Conservation (phyloP, 2,888 invertebrate genomes). For the Linnaemya tessellans region DNA sequence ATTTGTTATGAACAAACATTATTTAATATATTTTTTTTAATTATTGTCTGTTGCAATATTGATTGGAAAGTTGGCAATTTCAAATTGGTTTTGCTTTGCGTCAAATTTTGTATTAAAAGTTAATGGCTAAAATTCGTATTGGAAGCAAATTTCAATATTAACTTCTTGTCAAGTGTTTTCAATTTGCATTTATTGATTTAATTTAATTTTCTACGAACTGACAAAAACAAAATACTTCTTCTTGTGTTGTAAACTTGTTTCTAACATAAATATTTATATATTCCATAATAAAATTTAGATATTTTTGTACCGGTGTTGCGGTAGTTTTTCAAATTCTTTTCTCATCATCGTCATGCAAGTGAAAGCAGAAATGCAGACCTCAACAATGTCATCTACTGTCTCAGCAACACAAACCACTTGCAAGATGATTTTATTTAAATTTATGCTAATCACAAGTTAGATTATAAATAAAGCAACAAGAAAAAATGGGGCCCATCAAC, state of each 20-base stretch:
- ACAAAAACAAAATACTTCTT: no score
- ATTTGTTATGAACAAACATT: slow-evolving; percentile 33
- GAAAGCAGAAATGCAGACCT: not conserved
- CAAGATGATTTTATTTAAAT: not conserved
- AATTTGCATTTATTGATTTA: no score
- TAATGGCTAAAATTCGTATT: not conserved
- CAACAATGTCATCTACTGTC: not conserved
- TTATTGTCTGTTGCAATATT: not conserved
- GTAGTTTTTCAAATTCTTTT: not conserved
- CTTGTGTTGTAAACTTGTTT: no score
- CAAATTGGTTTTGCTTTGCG: not conserved
- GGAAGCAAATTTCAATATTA: not conserved
- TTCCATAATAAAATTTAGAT: not conserved
- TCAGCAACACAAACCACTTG: not conserved
- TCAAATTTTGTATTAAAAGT: not conserved
- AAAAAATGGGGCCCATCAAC: slow-evolving; percentile 9
- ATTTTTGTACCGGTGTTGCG: not conserved
- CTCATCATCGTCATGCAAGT: not conserved
- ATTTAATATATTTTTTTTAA: not conserved
- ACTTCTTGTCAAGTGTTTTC: not conserved
- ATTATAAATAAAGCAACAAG: no score
- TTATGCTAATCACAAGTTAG: not conserved
- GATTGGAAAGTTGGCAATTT: slow-evolving; percentile 2
- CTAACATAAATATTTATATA: no score
- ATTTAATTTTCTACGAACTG: no score